A percentile compares a stretch with the other conserved stretches of the same genome.
Conservation (phyloP, 2,113 vertebrate species). For the Antechinus flavipes region DNA sequence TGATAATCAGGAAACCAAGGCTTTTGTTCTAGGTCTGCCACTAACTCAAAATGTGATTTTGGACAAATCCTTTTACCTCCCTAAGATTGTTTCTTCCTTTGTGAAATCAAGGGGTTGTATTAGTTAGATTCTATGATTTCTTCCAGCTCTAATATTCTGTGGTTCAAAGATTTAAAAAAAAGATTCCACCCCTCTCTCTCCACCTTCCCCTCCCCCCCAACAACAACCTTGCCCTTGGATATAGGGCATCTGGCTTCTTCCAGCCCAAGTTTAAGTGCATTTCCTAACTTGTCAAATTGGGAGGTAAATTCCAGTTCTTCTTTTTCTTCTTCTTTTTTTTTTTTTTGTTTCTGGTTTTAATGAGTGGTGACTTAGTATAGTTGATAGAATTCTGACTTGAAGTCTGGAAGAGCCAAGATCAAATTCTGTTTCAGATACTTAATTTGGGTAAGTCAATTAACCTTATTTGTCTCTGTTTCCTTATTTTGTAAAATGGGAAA, state of each 20-base stretch:
- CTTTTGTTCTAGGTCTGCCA: not conserved
- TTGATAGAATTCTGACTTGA: not conserved
- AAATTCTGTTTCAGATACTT: not conserved
- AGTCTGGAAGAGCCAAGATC: not conserved
- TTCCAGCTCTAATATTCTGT: not conserved
- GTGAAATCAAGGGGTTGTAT: not conserved
- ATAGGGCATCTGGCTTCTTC: not conserved
- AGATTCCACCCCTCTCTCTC: not conserved
- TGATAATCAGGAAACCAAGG: not conserved
- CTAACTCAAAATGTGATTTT: not conserved
- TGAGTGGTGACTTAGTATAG: not conserved
- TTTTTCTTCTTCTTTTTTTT: no score
- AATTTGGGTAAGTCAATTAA: not conserved
- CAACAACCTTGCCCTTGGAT: not conserved
- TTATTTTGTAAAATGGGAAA: not conserved
- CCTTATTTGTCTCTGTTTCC: not conserved
- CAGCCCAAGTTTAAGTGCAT: not conserved
- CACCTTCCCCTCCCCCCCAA: no score
- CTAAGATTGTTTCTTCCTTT: not conserved
- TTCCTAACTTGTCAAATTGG: not conserved
- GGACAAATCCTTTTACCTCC: not conserved
- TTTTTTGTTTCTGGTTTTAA: not conserved
- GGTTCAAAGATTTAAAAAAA: not conserved
- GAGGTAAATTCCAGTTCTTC: no score
- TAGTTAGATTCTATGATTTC: no score